phyloP scores from a whole-genome alignment of 2,888 invertebrate genomes.

The Metacarcinus magister region DNA sequence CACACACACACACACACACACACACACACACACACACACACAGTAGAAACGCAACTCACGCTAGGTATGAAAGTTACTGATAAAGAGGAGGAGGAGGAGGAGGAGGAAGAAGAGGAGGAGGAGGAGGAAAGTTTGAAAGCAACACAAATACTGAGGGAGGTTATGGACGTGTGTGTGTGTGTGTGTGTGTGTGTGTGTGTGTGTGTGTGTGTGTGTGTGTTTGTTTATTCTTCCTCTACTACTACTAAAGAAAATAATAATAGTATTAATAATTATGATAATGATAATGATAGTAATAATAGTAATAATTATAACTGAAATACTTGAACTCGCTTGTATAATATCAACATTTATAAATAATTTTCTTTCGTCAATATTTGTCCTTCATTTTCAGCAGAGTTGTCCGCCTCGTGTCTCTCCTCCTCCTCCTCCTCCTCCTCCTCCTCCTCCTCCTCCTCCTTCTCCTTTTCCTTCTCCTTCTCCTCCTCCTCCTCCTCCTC shows the following conservation, averaged over 20 bases:
- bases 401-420: conserved; percentile 29
- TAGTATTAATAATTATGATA: not conserved
- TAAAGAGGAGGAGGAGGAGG: conserved; percentile 32
- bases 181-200: conserved; percentile 66
- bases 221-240: not conserved
- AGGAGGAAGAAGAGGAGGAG: not conserved
- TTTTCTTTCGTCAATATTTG: not conserved
- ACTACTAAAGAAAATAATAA: not conserved
- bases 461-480: not conserved
- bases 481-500: not conserved
- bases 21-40: conserved; percentile 26
- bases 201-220: conserved; percentile 62
- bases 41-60: not conserved
- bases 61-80: conserved; percentile 36
- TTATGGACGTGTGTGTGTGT: conserved; percentile 55
- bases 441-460: not conserved
- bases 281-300: not conserved
- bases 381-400: conserved; percentile 8
- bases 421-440: not conserved
- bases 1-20: conserved; percentile 21
- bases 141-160: not conserved
- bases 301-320: not conserved
- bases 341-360: not conserved
- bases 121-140: conserved; percentile 45
- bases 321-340: not conserved